Conservation (phyloP, 1,140 invertebrate species). For the Ips nitidus region DNA sequence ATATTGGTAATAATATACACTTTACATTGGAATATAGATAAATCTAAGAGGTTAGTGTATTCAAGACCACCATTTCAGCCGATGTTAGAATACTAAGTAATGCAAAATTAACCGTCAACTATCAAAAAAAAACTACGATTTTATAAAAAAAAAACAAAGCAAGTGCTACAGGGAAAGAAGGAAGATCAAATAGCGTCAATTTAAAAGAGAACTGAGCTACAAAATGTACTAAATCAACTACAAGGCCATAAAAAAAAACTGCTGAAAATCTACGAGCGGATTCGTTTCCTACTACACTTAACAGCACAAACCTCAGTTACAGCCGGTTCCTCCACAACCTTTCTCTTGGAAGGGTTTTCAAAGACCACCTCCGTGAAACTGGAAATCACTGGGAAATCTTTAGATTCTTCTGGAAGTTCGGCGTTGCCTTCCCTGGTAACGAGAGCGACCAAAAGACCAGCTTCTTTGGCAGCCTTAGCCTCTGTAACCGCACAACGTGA, state of each 20-base stretch:
- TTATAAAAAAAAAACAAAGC: neutral
- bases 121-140: neutral
- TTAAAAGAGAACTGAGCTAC: neutral
- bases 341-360: slow-evolving; percentile 44
- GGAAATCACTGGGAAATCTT: slow-evolving; percentile 61
- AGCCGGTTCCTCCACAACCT: slow-evolving; percentile 41
- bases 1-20: too few species aligned
- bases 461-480: slow-evolving; percentile 74
- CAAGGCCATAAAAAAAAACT: too few species aligned
- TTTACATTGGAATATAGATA: too few species aligned
- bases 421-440: slow-evolving; percentile 78
- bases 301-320: slow-evolving; percentile 41
- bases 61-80: neutral
- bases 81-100: neutral
- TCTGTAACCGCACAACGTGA: slow-evolving; percentile 54
- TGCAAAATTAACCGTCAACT: neutral
- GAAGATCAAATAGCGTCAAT: neutral
- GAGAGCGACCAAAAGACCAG: slow-evolving; percentile 69
- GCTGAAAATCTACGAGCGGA: slow-evolving; percentile 5
- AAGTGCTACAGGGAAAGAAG: neutral
- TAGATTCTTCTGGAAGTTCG: slow-evolving; percentile 61
- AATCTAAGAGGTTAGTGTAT: too few species aligned
- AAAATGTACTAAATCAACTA: neutral
- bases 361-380: slow-evolving; percentile 56
- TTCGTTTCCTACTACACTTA: slow-evolving; percentile 20